These are phyloP conservation scores for Aleiodes leptofemur DNA, from an alignment of 2,888 invertebrate genomes.

Conservation along the genomic window DNA sequence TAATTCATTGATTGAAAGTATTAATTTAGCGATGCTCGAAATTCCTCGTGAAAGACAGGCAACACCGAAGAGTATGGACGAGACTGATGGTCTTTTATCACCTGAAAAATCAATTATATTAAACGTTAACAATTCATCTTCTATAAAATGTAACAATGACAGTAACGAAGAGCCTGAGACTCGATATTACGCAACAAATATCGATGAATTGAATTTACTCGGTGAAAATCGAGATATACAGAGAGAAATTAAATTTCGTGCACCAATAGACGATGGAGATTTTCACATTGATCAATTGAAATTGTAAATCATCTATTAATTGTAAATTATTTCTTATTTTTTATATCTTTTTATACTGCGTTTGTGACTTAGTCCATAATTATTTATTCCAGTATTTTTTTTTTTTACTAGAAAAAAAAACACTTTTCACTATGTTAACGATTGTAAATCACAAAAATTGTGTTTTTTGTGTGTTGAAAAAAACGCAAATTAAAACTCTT, in stretches of 20 bases:
- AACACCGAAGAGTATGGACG: slow-evolving; percentile 48
- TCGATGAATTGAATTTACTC: slow-evolving; percentile 65
- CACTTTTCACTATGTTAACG: no score
- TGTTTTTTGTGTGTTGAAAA: no score
- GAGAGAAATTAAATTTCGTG: slow-evolving; percentile 49
- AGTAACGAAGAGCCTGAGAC: slow-evolving; percentile 26
- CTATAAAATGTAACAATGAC: slow-evolving; percentile 34
- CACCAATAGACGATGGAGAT: slow-evolving; percentile 46
- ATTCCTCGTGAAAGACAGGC: slow-evolving; percentile 52
- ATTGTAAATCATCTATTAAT: slow-evolving; percentile 55
- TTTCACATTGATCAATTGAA: slow-evolving; percentile 64
- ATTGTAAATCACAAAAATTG: no score
- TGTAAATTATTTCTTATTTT: slow-evolving; percentile 7
- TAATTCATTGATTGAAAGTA: slow-evolving; percentile 63
- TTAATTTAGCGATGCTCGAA: slow-evolving; percentile 61
- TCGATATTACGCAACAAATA: slow-evolving; percentile 58
- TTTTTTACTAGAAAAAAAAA: not conserved
- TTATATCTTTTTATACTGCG: slow-evolving; percentile 21
- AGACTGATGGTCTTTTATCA: slow-evolving; percentile 61
- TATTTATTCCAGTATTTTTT: slow-evolving; percentile 17
- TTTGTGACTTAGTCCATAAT: not conserved
- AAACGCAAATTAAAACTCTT: no score
- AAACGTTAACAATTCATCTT: slow-evolving; percentile 12
- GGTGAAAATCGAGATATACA: slow-evolving; percentile 59
- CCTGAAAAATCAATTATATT: slow-evolving; percentile 4